A percentile compares a stretch with the other conserved stretches of the same genome.
Evolutionary conservation across 2,888 invertebrate genomes (phyloP).

Genomic region (Eupithecia centaureata): DNA sequence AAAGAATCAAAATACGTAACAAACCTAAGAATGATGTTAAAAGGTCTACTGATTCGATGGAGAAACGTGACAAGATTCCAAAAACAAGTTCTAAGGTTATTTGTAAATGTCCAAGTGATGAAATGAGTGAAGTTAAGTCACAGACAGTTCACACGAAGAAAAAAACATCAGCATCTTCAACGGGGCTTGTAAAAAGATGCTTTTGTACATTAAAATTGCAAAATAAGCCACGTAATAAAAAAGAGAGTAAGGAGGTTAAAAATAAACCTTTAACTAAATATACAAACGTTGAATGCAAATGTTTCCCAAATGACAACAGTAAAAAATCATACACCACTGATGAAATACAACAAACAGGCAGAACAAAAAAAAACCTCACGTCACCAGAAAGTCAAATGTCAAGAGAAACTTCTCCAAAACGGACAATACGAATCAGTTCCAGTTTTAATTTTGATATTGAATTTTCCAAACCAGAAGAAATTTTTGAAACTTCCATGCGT

Average conservation of each 20-base stretch:
- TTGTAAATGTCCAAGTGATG: conserved; percentile 1
- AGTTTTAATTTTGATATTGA: conserved; percentile 9
- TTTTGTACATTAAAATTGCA: background rate
- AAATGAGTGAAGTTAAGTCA: background rate
- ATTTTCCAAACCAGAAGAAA: background rate
- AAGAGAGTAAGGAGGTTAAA: too few species aligned
- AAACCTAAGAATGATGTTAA: background rate
- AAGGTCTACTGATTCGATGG: background rate
- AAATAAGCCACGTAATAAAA: background rate
- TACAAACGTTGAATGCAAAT: background rate
- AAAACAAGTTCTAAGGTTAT: background rate
- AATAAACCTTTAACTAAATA: background rate
- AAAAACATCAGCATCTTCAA: background rate
- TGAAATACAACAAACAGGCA: too few species aligned
- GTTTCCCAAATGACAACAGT: background rate
- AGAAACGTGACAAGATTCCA: background rate
- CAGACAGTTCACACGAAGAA: background rate
- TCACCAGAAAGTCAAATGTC: background rate
- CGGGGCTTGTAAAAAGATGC: background rate
- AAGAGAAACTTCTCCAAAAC: background rate
- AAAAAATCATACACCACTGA: background rate
- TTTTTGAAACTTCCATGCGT: background rate
- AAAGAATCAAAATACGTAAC: conserved; percentile 34
- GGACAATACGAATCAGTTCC: background rate
- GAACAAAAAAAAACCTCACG: conserved; percentile 1